Evolutionary conservation across 2,888 invertebrate genomes (phyloP), one percentile per base, ranked within the genome.

Genomic region (Drosophila rellima): DNA sequence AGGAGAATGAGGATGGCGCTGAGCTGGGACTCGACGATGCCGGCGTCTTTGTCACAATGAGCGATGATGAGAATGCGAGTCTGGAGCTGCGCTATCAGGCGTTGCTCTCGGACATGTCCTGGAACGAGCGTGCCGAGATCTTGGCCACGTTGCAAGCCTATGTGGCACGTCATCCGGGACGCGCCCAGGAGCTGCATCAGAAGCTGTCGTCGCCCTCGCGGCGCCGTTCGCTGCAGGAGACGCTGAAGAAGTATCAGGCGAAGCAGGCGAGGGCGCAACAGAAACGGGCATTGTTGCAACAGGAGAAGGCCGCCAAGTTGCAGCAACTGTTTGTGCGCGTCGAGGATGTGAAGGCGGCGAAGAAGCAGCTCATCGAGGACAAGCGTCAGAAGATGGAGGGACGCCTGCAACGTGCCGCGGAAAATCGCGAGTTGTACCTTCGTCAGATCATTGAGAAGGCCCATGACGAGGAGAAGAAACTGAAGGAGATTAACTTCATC

Each of bases 401-500:
- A 78, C 93, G 96, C 40, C 92, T 96, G 55, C 96, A 97, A 83
- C 95, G 97, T 67, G 99, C 99, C 0, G 97, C 97, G 17, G 97
- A 98, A 90, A 99, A 99, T 89, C 94, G 99, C 18, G 96, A 96
- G 66, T 95, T 95, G 77, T 96, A 96, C 91, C 92, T 97, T 6
- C 90, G 95, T 91, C 96, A 95, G 90, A 97, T 98, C 77, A 96
- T 98, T 0, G 95, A 96, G 78, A 99, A 99, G 92, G 99, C 99
- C 0, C 98, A 98, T 89, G 99, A 99, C 84, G 99, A 99, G 91
- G 99, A 99, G 81, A 97, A 98, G 66, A 99, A 99, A 91, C 94
- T 98, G 4, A 96, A 97, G 74, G 99, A 99, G 93, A 99, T 99
- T 59, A 98, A 98, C 13, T 99, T 99, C 91, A 99, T 99, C 66